Evolutionary conservation across 35 echinoderm and acorn worm species (phyloP), one percentile per base, ranked within the genome.

Genomic region (Lytechinus variegatus): DNA sequence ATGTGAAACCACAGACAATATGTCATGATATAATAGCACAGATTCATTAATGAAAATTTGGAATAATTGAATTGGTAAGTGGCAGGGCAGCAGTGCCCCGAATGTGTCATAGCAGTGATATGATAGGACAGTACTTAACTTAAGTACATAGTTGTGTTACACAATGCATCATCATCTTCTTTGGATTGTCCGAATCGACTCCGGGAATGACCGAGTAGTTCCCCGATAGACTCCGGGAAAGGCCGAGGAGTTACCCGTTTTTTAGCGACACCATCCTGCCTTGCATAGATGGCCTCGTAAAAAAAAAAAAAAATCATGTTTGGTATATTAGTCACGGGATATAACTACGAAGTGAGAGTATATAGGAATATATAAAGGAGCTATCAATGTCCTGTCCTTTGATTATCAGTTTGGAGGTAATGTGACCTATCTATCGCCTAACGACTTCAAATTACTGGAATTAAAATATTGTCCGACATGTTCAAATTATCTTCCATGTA

Each of bases 361-460:
- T 79, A 79, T 24, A 16, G 66, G n/a, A n/a, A 24, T 79, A 79
- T 79, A 79, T 79, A 79, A 79, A 79, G 19, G 66, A 79, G 66
- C 14, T 79, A 3, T 16, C 66, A 16, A 24, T 79, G 66, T 79
- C 66, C 66, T 24, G 19, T 79, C 66, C 66, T 24, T 24, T 7
- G n/a, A n/a, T 24, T 24, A 79, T 79, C n/a, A 19, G 6, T n/a
- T 79, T 16, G 19, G 66, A 7, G 66, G 66, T 79, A 79, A 24
- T 79, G 21, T 79, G 21, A 16, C 14, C 66, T 79, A 5, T 79
- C n/a, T 4, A 16, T 79, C 66, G 4, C 7, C 19, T 79, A 79
- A 79, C n/a, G 66, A 19, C 66, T 79, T 79, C 66, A 79, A 79
- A 79, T 79, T 79, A 79, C 66, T 79, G 66, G 66, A 79, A 79